Percentiles rank a stretch among this genome's conserved stretches.
Evolutionary conservation across 2,888 invertebrate species (phyloP).

Genomic region (Pseudococcus longispinus): DNA sequence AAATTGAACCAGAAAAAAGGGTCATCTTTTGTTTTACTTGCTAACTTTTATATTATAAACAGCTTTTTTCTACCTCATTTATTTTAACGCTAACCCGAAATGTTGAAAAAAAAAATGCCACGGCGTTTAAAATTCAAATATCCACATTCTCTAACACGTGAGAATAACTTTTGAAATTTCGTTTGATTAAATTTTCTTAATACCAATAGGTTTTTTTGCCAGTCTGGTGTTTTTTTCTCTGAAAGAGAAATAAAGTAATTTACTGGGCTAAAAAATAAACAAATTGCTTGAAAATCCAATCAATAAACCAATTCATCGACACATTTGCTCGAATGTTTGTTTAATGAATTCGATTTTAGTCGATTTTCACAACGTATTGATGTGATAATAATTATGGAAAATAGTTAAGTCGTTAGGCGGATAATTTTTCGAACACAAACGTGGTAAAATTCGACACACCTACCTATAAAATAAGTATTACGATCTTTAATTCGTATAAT

Average conservation of each 20-base stretch:
- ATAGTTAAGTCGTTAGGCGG: too few species aligned
- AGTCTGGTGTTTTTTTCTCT: neutral
- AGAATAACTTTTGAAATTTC: neutral
- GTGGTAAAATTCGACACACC: neutral
- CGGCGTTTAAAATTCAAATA: neutral
- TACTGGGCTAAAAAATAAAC: neutral
- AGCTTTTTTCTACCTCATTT: constrained; percentile 11
- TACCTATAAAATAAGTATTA: neutral
- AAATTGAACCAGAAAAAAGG: constrained; percentile 13
- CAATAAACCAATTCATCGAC: neutral
- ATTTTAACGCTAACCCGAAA: neutral
- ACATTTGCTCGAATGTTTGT: neutral
- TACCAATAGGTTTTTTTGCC: neutral
- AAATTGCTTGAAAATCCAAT: neutral
- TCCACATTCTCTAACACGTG: neutral
- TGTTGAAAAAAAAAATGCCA: neutral
- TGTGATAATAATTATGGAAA: too few species aligned
- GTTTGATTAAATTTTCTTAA: constrained; percentile 1
- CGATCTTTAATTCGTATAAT: neutral
- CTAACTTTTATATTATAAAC: constrained; percentile 17
- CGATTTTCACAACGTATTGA: neutral
- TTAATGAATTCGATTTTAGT: neutral
- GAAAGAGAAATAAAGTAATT: neutral
- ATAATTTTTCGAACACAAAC: neutral
- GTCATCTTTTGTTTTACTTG: constrained; percentile 15